Evolutionary conservation across 2,113 vertebrate species (phyloP), one percentile per base, ranked within the genome.

Genomic region (Mastomys coucha): DNA sequence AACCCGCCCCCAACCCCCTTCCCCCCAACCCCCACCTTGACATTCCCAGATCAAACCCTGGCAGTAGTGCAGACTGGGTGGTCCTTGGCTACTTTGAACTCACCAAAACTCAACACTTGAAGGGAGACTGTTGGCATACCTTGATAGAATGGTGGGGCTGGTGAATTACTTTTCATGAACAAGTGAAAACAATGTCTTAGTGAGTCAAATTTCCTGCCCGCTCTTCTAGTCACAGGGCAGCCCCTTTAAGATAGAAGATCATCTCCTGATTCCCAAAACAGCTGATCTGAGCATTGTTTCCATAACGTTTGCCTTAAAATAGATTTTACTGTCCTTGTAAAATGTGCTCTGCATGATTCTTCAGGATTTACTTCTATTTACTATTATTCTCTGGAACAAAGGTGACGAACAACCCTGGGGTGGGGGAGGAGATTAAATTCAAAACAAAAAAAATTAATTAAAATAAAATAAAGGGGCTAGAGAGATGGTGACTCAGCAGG

Each of bases 221-320:
- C 42, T 13, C 8, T 12, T 67, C 10, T 12, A 77, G n/a, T 86
- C 77, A 67, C 14, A 67, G 84, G 84, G 88, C 58, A 73, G 45
- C 65, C 45, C 89, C 42, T 95, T 81, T 72, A 89, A 94, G 45
- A 78, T 65, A 86, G 1, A 72, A 72, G 94, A 92, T 60, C 77
- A 78, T 87, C 91, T 93, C 67, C 19, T 36, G 39, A 95, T 33
- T 36, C 91, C 85, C 39, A 84, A 95, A 96, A 95, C 63, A 97
- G 65, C 63, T 87, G 73, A 10, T 73, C 49, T 53, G 24, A 69
- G 80, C 69, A 65, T 58, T 96, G 80, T 95, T 88, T 84, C 69
- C 20, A 26, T 72, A 53, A 94, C 49, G 33, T 95, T 82, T 86
- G 28, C 60, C 73, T 89, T 77, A 91, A 96, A 95, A 96, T 94